Evolutionary conservation across 2,113 vertebrate species (phyloP), one percentile per base, ranked within the genome.

Genomic region (Serinus canaria): DNA sequence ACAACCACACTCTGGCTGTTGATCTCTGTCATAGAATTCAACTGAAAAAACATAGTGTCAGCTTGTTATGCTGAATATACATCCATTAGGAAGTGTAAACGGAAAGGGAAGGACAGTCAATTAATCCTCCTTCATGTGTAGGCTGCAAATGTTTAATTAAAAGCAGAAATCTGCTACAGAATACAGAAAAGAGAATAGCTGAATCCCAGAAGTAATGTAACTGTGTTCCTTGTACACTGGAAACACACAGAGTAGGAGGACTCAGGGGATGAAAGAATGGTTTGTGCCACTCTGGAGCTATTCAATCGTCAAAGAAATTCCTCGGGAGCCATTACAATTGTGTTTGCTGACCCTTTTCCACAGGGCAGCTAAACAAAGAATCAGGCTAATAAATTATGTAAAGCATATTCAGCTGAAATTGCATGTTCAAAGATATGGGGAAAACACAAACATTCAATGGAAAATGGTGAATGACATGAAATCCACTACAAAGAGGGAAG

Each of bases 361-460:
- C 46, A 90, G 53, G 70, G 64, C 82, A 95, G 62, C 55, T 59
- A 90, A 92, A 89, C 84, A 95, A 95, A 95, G 89, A 77, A 67
- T 37, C 43, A 39, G 55, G 24, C 62, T 76, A 90, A 81, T 91
- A 94, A 90, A 86, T 94, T 88, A 80, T 37, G 43, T 55, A 77
- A 91, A 92, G 77, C 22, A 55, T 19, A 80, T 73, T 94, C 90
- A 77, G 63, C 49, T 90, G 82, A 77, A 92, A 43, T 37, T 66
- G 7, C 39, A 14, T 56, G 19, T 69, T 90, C 82, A 87, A 82
- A 96, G 33, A 67, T 50, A 70, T 0, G 55, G 39, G 21, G 62
- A 83, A 89, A 91, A 62, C 49, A 85, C 20, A 70, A 41, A 44
- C 7, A 49, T 87, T 14, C 1, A 1, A 15, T 11, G 22, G 31